Percentiles rank a stretch among this genome's conserved stretches.
These are phyloP conservation scores for Zoroaster sp. DNA, from an alignment of 53 echinoderm and acorn worm species.

Conservation along the genomic window DNA sequence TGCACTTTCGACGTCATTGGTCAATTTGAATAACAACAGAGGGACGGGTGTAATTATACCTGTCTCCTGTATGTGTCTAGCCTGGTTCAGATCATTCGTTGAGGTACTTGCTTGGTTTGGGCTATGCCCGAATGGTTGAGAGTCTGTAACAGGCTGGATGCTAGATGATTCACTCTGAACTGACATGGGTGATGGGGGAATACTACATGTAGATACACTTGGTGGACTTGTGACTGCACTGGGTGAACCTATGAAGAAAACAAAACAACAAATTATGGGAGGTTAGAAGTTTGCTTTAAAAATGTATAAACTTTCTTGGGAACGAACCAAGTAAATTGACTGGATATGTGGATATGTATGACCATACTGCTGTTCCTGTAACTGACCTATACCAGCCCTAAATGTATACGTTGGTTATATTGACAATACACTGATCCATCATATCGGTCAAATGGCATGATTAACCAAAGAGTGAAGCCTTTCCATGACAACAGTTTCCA, in stretches of 20 bases:
- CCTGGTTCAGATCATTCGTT: slow-evolving; percentile 18
- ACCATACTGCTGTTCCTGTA: too few relatives aligned
- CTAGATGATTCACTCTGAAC: slow-evolving; percentile 16
- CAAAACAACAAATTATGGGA: neutral
- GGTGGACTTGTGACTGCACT: slow-evolving; percentile 5
- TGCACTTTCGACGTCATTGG: slow-evolving; percentile 17
- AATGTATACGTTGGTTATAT: too few relatives aligned
- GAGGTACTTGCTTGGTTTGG: slow-evolving; percentile 27
- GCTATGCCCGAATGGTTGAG: neutral
- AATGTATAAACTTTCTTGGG: too few relatives aligned
- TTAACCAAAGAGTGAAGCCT: too few relatives aligned
- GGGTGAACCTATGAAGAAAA: neutral
- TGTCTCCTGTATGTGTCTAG: neutral
- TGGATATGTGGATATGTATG: too few relatives aligned
- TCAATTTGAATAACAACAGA: slow-evolving; percentile 30
- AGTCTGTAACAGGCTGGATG: slow-evolving; percentile 7
- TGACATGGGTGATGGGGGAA: slow-evolving; percentile 48
- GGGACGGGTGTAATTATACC: neutral
- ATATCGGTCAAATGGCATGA: too few relatives aligned
- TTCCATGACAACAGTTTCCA: too few relatives aligned
- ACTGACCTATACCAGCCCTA: too few relatives aligned
- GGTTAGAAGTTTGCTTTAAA: neutral
- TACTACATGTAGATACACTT: slow-evolving; percentile 18
- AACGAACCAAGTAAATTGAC: too few relatives aligned
- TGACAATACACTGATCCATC: too few relatives aligned